Evolutionary conservation across 2,113 vertebrate species (phyloP).

Genomic region (Loxodonta africana): DNA sequence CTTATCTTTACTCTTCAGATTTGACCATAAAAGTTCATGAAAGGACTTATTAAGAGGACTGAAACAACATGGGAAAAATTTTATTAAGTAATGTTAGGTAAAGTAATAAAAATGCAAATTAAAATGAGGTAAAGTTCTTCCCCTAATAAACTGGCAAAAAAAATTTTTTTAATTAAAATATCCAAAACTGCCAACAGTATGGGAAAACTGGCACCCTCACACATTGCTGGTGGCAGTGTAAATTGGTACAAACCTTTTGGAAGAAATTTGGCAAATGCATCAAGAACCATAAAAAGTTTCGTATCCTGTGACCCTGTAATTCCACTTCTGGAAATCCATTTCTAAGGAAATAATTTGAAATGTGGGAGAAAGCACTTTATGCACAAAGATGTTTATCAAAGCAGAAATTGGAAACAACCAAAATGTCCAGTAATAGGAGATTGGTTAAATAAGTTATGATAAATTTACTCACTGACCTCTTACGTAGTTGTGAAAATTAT

Average conservation of each 20-base stretch:
- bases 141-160: slow-evolving; percentile 67
- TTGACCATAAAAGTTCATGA: slow-evolving; percentile 43
- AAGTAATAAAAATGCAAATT: slow-evolving; percentile 81
- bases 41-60: slow-evolving; percentile 60
- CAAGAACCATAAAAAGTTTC: slow-evolving; percentile 66
- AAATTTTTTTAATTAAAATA: slow-evolving; percentile 73
- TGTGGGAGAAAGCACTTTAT: background rate
- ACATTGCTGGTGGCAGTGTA: slow-evolving; percentile 64
- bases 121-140: slow-evolving; percentile 70
- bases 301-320: slow-evolving; percentile 77
- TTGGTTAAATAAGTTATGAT: slow-evolving; percentile 9
- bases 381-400: slow-evolving; percentile 55
- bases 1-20: background rate
- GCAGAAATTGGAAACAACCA: slow-evolving; percentile 15
- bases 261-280: slow-evolving; percentile 70
- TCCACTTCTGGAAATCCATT: slow-evolving; percentile 67
- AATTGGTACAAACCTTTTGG: slow-evolving; percentile 66
- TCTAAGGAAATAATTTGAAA: slow-evolving; percentile 65
- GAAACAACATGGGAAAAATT: slow-evolving; percentile 53
- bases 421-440: background rate
- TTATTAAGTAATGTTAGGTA: slow-evolving; percentile 63
- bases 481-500: slow-evolving; percentile 11
- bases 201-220: slow-evolving; percentile 59
- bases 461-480: background rate
- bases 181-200: slow-evolving; percentile 63